These are phyloP conservation scores for Lordiphosa clarofinis DNA, from an alignment of 1,140 invertebrate genomes.

Conservation along the genomic window DNA sequence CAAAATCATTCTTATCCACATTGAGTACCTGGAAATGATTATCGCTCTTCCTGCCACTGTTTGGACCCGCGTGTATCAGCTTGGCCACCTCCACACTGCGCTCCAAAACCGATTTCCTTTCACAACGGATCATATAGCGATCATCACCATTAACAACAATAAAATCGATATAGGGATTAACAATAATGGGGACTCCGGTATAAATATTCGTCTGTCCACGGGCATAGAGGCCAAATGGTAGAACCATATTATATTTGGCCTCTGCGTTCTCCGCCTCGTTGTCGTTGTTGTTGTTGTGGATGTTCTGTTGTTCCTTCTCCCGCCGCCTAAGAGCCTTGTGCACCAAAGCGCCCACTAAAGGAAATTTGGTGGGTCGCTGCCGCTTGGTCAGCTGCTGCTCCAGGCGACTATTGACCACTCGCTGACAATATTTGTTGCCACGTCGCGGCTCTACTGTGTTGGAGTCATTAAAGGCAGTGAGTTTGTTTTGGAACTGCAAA, in stretches of 20 bases:
- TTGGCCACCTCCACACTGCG: constrained; percentile 75
- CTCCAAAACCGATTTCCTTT: constrained; percentile 70
- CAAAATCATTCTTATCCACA: constrained; percentile 71
- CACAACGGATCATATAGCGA: too few species aligned
- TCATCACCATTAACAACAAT: too few species aligned
- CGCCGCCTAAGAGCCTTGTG: constrained; percentile 47
- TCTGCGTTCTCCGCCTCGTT: constrained; percentile 6
- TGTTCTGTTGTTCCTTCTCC: constrained; percentile 12
- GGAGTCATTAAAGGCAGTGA: too few species aligned
- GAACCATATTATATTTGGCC: constrained; percentile 47
- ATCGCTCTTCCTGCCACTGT: constrained; percentile 72
- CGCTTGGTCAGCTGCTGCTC: too few species aligned
- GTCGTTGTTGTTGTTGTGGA: constrained; percentile 5
- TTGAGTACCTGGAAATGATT: constrained; percentile 78
- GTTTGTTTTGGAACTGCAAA: too few species aligned
- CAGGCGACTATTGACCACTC: too few species aligned
- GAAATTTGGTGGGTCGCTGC: too few species aligned
- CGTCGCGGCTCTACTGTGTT: too few species aligned
- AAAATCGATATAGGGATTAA: too few species aligned
- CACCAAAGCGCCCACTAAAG: constrained; percentile 55
- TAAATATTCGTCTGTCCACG: constrained; percentile 72
- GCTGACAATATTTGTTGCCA: too few species aligned
- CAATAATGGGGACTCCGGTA: too few species aligned
- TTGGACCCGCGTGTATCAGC: constrained; percentile 74
- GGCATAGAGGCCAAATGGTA: constrained; percentile 68